Conservation (phyloP, 1,140 invertebrate genomes). For the Papilio glaucus region DNA sequence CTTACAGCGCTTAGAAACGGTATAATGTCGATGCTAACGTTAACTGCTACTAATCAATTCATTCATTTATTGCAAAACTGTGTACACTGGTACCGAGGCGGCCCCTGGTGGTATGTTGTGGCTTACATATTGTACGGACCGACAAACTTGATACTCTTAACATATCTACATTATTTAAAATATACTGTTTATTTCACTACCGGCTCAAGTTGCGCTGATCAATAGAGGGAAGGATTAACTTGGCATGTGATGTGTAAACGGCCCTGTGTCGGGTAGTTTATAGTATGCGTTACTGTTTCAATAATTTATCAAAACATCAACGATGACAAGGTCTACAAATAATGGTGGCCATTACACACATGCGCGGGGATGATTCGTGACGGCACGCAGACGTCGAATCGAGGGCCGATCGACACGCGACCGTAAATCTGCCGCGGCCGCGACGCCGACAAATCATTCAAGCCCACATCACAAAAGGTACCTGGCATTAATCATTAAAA, state of each 20-base stretch:
- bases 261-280: neutral
- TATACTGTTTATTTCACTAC: neutral
- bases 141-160: too few species aligned
- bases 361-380: slow-evolving; percentile 39
- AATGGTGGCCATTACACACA: slow-evolving; percentile 42
- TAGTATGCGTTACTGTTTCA: neutral
- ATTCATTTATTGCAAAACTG: too few species aligned
- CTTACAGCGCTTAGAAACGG: too few species aligned
- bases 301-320: slow-evolving; percentile 39
- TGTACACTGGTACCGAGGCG: too few species aligned
- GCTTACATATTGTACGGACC: too few species aligned
- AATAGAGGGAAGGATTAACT: too few species aligned
- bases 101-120: too few species aligned
- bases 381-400: slow-evolving; percentile 39
- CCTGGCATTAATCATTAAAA: slow-evolving; percentile 72
- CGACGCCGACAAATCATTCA: slow-evolving; percentile 73
- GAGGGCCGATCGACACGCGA: slow-evolving; percentile 59
- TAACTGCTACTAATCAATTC: too few species aligned
- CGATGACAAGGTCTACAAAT: slow-evolving; percentile 38
- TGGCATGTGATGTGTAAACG: too few species aligned
- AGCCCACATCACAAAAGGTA: slow-evolving; percentile 62
- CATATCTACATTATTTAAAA: too few species aligned
- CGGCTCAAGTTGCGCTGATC: too few species aligned
- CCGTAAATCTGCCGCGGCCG: slow-evolving; percentile 65
- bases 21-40: too few species aligned